Evolutionary conservation across 2,797 vertebrate genomes (phyloP).

Genomic region (Tenualosa ilisha): DNA sequence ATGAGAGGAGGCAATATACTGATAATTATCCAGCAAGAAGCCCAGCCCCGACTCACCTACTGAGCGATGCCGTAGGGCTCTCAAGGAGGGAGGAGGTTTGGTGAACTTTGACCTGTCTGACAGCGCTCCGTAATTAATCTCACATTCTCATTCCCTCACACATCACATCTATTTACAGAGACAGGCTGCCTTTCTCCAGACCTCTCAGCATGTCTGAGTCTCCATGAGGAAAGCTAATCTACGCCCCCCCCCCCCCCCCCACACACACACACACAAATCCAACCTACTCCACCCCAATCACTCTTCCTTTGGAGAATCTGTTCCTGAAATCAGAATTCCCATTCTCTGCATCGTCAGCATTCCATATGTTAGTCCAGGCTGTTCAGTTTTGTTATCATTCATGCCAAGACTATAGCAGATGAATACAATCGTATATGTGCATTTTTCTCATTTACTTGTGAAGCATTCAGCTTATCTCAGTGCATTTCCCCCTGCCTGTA

Average conservation of each 20-base stretch:
- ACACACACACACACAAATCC: too few species aligned
- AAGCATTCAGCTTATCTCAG: background rate
- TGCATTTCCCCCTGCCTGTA: background rate
- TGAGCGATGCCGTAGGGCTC: constrained; percentile 28
- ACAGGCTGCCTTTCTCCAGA: background rate
- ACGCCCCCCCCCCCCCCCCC: background rate
- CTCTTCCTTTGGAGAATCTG: background rate
- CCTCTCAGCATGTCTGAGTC: background rate
- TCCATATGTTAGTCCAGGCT: background rate
- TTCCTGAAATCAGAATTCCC: background rate
- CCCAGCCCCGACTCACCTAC: constrained; percentile 15
- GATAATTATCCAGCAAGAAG: constrained; percentile 26
- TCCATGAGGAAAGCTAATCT: background rate
- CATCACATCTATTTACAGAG: constrained; percentile 33
- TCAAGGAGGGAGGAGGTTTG: background rate
- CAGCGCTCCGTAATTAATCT: constrained; percentile 44
- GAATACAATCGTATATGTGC: background rate
- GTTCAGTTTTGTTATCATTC: background rate
- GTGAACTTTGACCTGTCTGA: constrained; percentile 38
- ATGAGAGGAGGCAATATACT: background rate
- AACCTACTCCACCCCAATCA: too few species aligned
- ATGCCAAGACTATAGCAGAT: background rate
- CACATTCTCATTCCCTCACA: constrained; percentile 38
- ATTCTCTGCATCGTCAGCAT: background rate
- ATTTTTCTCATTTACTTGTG: background rate